Conservation (phyloP, 2,797 vertebrate genomes). For the Danio kyathit region DNA sequence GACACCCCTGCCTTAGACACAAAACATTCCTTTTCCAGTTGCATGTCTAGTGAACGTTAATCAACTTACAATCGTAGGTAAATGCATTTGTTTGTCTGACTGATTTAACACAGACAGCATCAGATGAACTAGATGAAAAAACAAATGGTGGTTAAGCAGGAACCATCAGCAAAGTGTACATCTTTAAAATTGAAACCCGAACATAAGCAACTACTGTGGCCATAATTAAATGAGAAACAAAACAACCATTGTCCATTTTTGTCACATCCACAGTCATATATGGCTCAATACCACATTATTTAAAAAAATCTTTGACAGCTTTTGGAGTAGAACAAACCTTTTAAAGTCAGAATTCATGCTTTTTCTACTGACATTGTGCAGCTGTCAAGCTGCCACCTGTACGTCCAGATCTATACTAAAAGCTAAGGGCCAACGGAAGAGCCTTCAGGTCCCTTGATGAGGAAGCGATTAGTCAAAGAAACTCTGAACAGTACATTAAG, state of each 20-base stretch:
- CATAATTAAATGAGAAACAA: too few relatives aligned
- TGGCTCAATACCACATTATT: neutral
- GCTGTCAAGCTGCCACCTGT: constrained; percentile 60
- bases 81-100: neutral
- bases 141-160: too few relatives aligned
- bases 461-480: constrained; percentile 59
- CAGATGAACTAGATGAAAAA: too few relatives aligned
- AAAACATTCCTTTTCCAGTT: neutral
- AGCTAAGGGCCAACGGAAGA: constrained; percentile 59
- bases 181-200: too few relatives aligned
- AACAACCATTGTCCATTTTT: too few relatives aligned
- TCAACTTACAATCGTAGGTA: neutral
- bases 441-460: constrained; percentile 63
- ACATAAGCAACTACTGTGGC: too few relatives aligned
- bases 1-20: neutral
- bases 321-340: neutral
- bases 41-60: neutral
- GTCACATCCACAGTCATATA: too few relatives aligned
- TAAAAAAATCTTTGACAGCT: neutral
- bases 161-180: too few relatives aligned
- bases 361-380: constrained; percentile 65
- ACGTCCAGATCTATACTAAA: constrained; percentile 53
- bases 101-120: too few relatives aligned
- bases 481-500: constrained; percentile 57
- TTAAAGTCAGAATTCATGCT: neutral